These are phyloP conservation scores for Benthosema pterotum DNA, from an alignment of 2,797 vertebrate species.

Conservation along the genomic window DNA sequence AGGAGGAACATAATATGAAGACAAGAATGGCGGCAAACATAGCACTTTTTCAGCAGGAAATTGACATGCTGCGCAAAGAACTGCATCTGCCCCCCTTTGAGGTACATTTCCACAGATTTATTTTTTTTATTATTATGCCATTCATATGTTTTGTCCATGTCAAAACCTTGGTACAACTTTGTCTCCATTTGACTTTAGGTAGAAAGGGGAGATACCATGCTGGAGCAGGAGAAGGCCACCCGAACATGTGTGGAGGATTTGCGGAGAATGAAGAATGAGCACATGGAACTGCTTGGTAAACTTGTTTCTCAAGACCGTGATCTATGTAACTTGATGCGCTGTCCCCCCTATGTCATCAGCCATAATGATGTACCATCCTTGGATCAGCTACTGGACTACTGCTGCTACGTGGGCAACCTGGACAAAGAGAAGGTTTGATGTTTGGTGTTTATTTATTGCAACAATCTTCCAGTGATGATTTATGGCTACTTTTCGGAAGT, in stretches of 20 bases:
- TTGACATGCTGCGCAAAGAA: conserved; percentile 80
- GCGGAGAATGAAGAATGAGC: conserved; percentile 85
- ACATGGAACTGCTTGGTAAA: conserved; percentile 84
- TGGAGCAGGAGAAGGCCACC: conserved; percentile 90
- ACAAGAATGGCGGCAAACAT: conserved; percentile 85
- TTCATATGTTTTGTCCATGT: not conserved
- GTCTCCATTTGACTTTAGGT: conserved; percentile 66
- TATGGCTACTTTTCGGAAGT: not conserved
- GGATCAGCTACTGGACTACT: conserved; percentile 83
- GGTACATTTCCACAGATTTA: conserved; percentile 67
- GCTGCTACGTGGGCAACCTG: conserved; percentile 76
- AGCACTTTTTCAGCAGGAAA: conserved; percentile 77
- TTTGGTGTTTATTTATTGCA: not conserved
- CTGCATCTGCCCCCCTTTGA: conserved; percentile 82
- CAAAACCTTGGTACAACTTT: conserved; percentile 1
- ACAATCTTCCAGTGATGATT: not conserved
- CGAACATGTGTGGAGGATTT: conserved; percentile 84
- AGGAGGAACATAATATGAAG: conserved; percentile 87
- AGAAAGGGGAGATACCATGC: conserved; percentile 83
- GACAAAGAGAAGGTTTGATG: conserved; percentile 87
- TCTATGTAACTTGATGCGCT: conserved; percentile 87
- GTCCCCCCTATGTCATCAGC: conserved; percentile 68
- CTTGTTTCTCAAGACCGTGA: conserved; percentile 83
- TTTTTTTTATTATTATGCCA: not conserved
- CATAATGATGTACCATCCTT: conserved; percentile 77